Conservation (phyloP, 2,888 invertebrate species). For the Platerodrilus igneus region DNA sequence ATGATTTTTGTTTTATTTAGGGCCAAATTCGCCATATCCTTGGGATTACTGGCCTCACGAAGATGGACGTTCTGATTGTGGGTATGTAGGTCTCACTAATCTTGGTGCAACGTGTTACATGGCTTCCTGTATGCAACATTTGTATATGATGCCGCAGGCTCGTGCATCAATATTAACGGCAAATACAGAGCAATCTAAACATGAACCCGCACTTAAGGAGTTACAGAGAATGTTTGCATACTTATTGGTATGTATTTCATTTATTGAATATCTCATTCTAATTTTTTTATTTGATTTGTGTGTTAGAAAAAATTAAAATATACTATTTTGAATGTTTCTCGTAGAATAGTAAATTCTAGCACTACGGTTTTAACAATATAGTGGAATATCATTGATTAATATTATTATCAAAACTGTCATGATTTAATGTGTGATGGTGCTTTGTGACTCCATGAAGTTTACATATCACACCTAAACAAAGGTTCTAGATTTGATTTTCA, state of each 20-base stretch:
- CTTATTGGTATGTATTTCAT: conserved; percentile 56
- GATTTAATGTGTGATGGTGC: too few species aligned
- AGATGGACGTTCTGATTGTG: conserved; percentile 89
- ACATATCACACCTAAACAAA: too few species aligned
- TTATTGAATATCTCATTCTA: too few species aligned
- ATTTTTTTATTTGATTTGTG: conserved; percentile 2
- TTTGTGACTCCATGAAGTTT: too few species aligned
- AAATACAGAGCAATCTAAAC: conserved; percentile 67
- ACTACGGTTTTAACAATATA: too few species aligned
- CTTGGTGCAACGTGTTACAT: conserved; percentile 96
- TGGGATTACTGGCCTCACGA: conserved; percentile 99
- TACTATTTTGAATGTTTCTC: too few species aligned
- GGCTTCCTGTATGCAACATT: conserved; percentile 95
- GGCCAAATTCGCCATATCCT: conserved; percentile 78
- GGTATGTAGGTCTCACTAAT: conserved; percentile 91
- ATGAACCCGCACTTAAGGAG: conserved; percentile 78
- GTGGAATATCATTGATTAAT: too few species aligned
- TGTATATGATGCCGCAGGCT: conserved; percentile 96
- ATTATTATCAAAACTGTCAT: too few species aligned
- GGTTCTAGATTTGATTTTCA: too few species aligned
- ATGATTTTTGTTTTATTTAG: too few species aligned
- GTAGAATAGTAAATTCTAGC: too few species aligned
- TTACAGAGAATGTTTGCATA: conserved; percentile 95
- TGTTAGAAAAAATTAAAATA: not conserved
- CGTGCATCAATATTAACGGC: conserved; percentile 77